Base-by-base conservation (phyloP, 2,888 invertebrate genomes). In the Cyclophora albipunctata region DNA sequence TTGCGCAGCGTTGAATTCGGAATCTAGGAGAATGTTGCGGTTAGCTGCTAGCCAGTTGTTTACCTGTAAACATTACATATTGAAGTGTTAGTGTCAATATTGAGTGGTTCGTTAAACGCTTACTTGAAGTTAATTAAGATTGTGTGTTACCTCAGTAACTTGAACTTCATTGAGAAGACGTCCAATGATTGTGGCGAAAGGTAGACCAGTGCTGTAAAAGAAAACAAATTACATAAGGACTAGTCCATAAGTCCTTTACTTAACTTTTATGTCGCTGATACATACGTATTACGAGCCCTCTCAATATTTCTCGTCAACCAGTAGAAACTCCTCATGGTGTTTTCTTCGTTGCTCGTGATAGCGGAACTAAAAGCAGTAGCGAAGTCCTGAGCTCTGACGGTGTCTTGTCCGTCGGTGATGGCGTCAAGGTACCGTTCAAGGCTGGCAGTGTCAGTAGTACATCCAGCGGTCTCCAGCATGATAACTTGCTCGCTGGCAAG, bases 381-480 rank as follows among this genome's bases (percentile, higher is more conserved):
- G 3, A 79, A 62, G 68, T 91, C 84, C 73, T 90, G 84, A 56
- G 75, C 61, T 66, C 91, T 78, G 37, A 88, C 71, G 0, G 68
- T 58, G 34, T 71, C 67, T 37, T 66, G 57, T 0, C 61, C 64
- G 47, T 69, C 58, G 0, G 81, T 71, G 5, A 85, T 75, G 2
- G 73, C 76, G 5, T 75, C 59, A 33, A 85, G 64, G 62, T 67
- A 82, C 46, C 35, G 67, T 47, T 65, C 60, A 6, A 87, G 62
- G 53, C 84, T 83, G 2, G 64, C 57, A 42, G 73, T 69, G 51
- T 92, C 77, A 45, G 77, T 83, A 0, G 93, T 92, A 63, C 96
- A 95, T 0, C 94, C 93, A 48, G 96, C 87, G 0, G 92, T 90
- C 40, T 76, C 75, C 20, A 96, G 81, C 62, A 96, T 90, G 2